These are phyloP conservation scores for Tapirus terrestris DNA, from an alignment of 2,113 vertebrate genomes.

Conservation along the genomic window DNA sequence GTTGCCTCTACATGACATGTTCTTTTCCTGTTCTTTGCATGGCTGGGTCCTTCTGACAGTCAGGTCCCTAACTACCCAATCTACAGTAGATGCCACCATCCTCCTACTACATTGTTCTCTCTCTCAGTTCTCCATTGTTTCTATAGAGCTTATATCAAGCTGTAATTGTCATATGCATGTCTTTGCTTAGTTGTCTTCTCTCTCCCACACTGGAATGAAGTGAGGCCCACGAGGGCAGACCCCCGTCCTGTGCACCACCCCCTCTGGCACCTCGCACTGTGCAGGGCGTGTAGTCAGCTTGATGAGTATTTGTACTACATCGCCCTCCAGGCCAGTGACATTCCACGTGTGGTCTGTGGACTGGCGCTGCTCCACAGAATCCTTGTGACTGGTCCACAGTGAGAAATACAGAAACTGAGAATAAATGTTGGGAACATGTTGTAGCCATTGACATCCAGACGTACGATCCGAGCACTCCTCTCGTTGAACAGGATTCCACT, in stretches of 20 bases:
- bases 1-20: not conserved
- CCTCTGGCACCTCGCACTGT: fast-evolving
- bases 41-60: not conserved
- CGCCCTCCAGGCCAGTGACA: not conserved
- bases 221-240: not conserved
- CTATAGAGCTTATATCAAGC: not conserved
- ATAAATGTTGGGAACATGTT: not conserved
- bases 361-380: not conserved
- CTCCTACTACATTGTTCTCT: not conserved
- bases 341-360: not conserved
- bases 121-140: not conserved
- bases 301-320: not conserved
- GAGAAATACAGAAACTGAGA: not conserved
- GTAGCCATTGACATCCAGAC: not conserved
- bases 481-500: not conserved
- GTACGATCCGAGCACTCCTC: not conserved
- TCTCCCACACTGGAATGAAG: not conserved
- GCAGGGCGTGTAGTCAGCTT: fast-evolving
- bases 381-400: not conserved
- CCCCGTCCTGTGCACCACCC: not conserved
- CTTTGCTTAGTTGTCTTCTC: not conserved
- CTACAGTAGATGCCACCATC: not conserved
- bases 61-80: not conserved
- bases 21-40: not conserved
- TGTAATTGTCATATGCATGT: not conserved